Evolutionary conservation across 37 sponge, comb jelly and placozoan species (phyloP).

Genomic region (Mnemiopsis leidyi): DNA sequence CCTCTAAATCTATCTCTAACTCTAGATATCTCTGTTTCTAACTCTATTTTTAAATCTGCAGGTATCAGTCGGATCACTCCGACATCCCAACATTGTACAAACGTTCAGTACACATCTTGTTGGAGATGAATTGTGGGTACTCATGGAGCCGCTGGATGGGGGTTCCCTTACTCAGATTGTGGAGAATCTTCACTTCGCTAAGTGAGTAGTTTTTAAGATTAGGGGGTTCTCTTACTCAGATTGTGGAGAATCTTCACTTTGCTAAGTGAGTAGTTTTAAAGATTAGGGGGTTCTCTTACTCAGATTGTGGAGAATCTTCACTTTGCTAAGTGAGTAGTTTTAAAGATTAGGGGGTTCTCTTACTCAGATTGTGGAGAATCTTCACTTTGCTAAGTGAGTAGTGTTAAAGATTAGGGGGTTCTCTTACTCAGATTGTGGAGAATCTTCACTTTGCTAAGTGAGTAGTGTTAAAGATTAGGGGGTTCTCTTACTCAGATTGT

Average conservation of each 20-base stretch:
- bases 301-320: neutral
- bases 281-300: neutral
- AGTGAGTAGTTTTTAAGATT: neutral
- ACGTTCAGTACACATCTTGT: constrained; percentile 82
- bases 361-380: no score
- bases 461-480: no score
- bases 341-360: no score
- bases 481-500: no score
- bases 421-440: no score
- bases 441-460: no score
- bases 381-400: no score
- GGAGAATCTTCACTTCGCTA: constrained; percentile 15
- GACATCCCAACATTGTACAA: constrained; percentile 83
- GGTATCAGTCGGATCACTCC: constrained; percentile 57
- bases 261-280: neutral
- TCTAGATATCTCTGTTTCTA: neutral
- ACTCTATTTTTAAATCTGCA: neutral
- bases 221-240: neutral
- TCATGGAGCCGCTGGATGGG: constrained; percentile 86
- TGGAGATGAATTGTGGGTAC: constrained; percentile 88
- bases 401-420: no score
- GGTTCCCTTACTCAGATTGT: constrained; percentile 86
- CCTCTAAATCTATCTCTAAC: neutral
- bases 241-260: neutral
- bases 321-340: neutral